These are phyloP conservation scores for Lamprologus sp. DNA, from an alignment of 2,113 vertebrate genomes.

Conservation along the genomic window DNA sequence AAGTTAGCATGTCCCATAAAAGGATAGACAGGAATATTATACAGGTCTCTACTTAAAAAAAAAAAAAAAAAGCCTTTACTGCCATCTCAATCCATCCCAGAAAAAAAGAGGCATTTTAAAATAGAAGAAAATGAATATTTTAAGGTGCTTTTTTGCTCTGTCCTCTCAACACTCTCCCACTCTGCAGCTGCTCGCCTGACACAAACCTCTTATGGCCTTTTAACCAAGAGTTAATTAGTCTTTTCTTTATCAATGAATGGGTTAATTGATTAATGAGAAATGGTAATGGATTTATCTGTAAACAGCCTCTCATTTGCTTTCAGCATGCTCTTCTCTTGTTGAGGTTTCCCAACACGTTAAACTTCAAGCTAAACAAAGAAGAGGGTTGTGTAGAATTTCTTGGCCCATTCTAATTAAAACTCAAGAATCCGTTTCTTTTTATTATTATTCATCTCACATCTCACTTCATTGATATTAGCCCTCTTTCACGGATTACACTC, in stretches of 20 bases:
- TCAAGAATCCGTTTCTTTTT: background rate
- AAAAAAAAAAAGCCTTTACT: background rate
- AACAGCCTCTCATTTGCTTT: slow-evolving; percentile 53
- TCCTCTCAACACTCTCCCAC: background rate
- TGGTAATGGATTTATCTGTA: slow-evolving; percentile 46
- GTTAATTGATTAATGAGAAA: slow-evolving; percentile 58
- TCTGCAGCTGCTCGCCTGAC: background rate
- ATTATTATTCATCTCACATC: background rate
- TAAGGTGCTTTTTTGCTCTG: background rate
- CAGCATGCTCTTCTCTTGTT: background rate
- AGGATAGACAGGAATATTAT: background rate
- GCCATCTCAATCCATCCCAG: background rate
- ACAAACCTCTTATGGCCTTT: slow-evolving; percentile 22
- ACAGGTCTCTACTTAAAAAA: background rate
- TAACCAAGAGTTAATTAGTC: slow-evolving; percentile 55
- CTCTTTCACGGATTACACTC: background rate
- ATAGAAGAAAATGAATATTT: background rate
- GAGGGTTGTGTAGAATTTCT: slow-evolving; percentile 43
- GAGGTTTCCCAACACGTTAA: slow-evolving; percentile 23
- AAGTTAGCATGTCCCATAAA: background rate
- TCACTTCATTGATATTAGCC: background rate
- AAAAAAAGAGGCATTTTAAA: background rate
- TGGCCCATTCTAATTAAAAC: slow-evolving; percentile 66
- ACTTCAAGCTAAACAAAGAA: background rate
- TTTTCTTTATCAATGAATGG: slow-evolving; percentile 53